Percentiles rank a stretch among this genome's conserved stretches.
phyloP scores from a whole-genome alignment of 2,888 invertebrate genomes.

The Ceraclea dissimilis region DNA sequence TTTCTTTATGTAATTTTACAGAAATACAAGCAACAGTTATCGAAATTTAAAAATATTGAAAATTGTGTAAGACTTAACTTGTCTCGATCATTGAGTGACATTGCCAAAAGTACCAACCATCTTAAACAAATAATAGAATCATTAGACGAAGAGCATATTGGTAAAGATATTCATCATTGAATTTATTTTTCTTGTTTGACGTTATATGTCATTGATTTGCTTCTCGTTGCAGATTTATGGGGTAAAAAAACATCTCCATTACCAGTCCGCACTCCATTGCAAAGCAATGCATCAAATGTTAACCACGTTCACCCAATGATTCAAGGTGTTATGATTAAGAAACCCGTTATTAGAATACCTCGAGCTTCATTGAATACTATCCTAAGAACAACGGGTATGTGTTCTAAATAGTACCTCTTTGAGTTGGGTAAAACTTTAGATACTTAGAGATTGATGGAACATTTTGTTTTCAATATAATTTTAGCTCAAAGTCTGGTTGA shows the following conservation, averaged over 20 bases:
- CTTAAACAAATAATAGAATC: constrained; percentile 13
- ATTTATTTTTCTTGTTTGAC: no score
- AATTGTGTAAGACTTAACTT: constrained; percentile 8
- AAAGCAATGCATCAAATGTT: constrained; percentile 12
- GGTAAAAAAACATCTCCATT: background rate
- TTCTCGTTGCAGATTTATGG: background rate
- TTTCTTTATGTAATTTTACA: constrained; percentile 16
- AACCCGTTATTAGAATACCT: constrained; percentile 21
- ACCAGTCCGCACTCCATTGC: constrained; percentile 4
- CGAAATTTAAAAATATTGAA: constrained; percentile 18
- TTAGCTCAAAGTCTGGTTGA: no score
- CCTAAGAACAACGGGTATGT: background rate
- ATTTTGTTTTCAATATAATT: no score
- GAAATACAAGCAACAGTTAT: constrained; percentile 15
- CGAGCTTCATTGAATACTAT: constrained; percentile 16
- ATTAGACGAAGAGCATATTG: background rate
- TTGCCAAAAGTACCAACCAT: constrained; percentile 15
- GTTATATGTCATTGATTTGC: no score
- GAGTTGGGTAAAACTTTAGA: background rate
- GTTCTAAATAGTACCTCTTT: background rate
- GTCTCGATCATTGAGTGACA: constrained; percentile 9
- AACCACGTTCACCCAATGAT: constrained; percentile 25
- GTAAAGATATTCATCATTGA: background rate
- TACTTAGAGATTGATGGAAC: no score
- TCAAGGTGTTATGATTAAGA: constrained; percentile 22